Conservation (phyloP, 2,113 vertebrate species). For the Trichomycterus rosablanca region DNA sequence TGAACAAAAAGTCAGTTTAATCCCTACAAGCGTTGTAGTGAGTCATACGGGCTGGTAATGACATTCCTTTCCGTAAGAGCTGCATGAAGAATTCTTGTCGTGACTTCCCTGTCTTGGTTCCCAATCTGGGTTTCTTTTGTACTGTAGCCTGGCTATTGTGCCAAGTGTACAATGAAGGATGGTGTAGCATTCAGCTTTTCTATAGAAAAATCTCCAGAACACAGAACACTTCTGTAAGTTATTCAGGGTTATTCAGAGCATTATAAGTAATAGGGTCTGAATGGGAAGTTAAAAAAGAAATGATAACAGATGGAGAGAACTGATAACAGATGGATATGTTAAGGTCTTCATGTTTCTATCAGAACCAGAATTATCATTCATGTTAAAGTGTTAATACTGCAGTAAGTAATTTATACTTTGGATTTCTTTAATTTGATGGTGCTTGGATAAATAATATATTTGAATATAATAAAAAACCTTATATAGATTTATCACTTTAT, state of each 20-base stretch:
- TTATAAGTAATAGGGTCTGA: not conserved
- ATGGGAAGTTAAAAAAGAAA: not conserved
- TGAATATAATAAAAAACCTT: too few relatives aligned
- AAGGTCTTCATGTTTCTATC: not conserved
- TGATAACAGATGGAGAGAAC: not conserved
- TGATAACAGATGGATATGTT: slow-evolving; percentile 11
- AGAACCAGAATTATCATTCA: slow-evolving; percentile 11
- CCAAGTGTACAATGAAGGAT: slow-evolving; percentile 6
- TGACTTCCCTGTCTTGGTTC: not conserved
- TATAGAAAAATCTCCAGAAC: not conserved
- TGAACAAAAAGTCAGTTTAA: slow-evolving; percentile 18
- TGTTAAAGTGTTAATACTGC: too few relatives aligned
- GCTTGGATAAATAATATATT: too few relatives aligned
- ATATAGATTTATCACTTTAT: slow-evolving; percentile 8
- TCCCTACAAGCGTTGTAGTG: slow-evolving; percentile 4
- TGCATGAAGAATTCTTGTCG: slow-evolving; percentile 1
- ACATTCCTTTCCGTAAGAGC: slow-evolving; percentile 3
- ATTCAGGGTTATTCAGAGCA: slow-evolving; percentile 1
- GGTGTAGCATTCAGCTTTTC: slow-evolving; percentile 11
- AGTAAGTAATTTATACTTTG: too few relatives aligned
- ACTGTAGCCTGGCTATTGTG: slow-evolving; percentile 8
- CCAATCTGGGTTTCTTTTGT: not conserved
- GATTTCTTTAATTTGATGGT: too few relatives aligned
- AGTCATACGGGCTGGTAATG: slow-evolving; percentile 4
- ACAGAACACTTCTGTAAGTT: not conserved